Base-by-base conservation (phyloP, 2,113 vertebrate species). In the Megaptera novaeangliae region DNA sequence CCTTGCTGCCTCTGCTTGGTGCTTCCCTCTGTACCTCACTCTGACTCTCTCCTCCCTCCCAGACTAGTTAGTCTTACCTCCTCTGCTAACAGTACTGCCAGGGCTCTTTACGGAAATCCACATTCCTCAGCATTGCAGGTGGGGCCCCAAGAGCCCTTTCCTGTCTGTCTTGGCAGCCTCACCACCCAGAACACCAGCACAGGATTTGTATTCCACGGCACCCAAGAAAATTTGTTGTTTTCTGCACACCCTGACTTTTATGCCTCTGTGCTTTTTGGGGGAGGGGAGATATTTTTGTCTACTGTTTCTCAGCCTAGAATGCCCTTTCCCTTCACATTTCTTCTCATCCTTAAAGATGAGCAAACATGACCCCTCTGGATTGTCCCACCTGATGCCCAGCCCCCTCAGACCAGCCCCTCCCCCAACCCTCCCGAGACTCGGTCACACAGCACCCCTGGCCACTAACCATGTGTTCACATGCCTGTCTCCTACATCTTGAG, bases 311-410 rank as follows among this genome's bases (percentile, higher is more conserved):
- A 14, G 25, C 64, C 68, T 31, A 21, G 64, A 80, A 39, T 66
- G n/a, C 61, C 46, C 49, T 44, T 63, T 6, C 41, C n/a, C 9
- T 14, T 66, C 41, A n/a, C 27, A 61, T 69, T 84, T 75, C 49
- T 63, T 64, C 91, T 92, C 34, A 61, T 44, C 74, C 27, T 61
- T 68, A 82, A 83, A 68, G 9, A 68, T 6, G 39, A 88, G 80
- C 15, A 69, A 11, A 29, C 29, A 14, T 21, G 2, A 8, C 2
- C 55, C 52, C 23, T 61, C 75, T 85, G 90, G n/a, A 46, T 46
- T 80, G 25, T 69, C 71, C 86, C 39, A n/a, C 34, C n/a, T 44
- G 80, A 13, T 36, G 66, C 55, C 39, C 36, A 57, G 39, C n/a
- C 15, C 27, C 29, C 25, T 55, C 63, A 36, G 18, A 36, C 23